A percentile compares a stretch with the other conserved stretches of the same genome.
These are phyloP conservation scores for Furnarius figulus DNA, from an alignment of 2,113 vertebrate species.

Conservation along the genomic window DNA sequence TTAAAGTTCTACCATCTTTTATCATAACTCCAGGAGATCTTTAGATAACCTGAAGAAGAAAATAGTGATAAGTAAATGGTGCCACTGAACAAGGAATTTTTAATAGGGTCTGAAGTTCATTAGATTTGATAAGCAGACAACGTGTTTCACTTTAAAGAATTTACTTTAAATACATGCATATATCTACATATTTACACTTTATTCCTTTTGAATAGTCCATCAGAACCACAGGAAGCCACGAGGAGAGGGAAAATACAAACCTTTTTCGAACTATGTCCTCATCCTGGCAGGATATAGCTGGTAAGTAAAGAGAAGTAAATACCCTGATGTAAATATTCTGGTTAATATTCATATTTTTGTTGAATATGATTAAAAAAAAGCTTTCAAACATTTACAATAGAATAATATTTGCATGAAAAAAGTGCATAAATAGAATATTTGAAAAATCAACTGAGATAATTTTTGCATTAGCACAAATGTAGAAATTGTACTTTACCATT, in stretches of 20 bases:
- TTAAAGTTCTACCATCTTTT: not conserved
- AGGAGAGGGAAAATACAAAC: slow-evolving; percentile 85
- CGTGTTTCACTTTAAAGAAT: not conserved
- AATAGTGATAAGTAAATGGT: not conserved
- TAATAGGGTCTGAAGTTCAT: not conserved
- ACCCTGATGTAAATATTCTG: not conserved
- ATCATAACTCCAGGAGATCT: not conserved
- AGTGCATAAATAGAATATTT: not conserved
- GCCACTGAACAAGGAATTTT: not conserved
- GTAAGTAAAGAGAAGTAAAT: slow-evolving; percentile 61
- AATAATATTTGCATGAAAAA: not conserved
- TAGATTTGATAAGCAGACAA: not conserved
- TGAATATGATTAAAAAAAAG: not conserved
- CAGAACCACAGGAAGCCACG: slow-evolving; percentile 59
- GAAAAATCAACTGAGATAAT: not conserved
- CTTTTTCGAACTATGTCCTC: slow-evolving; percentile 80
- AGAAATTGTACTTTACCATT: not conserved
- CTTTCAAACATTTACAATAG: not conserved
- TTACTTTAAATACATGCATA: not conserved
- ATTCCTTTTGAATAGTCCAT: slow-evolving; percentile 58
- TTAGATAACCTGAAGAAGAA: not conserved
- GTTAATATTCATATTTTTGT: not conserved
- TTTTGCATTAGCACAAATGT: not conserved
- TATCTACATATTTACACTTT: not conserved
- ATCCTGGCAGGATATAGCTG: not conserved